phyloP scores from a whole-genome alignment of 2,797 vertebrate species.

The Myripristis murdjan region DNA sequence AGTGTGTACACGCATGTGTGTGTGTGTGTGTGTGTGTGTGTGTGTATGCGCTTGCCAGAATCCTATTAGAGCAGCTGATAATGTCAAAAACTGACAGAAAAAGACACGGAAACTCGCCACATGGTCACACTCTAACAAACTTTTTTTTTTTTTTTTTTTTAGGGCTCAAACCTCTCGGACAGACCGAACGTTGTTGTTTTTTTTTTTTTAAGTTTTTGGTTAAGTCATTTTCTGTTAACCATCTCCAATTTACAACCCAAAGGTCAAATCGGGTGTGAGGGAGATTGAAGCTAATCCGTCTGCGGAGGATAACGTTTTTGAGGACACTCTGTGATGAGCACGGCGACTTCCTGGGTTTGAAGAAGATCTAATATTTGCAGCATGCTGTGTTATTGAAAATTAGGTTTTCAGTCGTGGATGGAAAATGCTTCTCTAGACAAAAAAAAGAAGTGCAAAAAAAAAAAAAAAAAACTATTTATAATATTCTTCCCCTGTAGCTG shows the following conservation, averaged over 20 bases:
- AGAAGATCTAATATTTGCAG: conserved; percentile 56
- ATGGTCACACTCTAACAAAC: conserved; percentile 57
- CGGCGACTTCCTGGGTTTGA: conserved; percentile 40
- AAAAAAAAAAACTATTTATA: conserved; percentile 56
- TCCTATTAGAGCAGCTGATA: conserved; percentile 73
- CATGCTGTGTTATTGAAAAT: conserved; percentile 64
- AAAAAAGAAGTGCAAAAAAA: conserved; percentile 50
- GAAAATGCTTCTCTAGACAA: conserved; percentile 47
- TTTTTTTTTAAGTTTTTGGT: too few relatives aligned
- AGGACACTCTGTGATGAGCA: conserved; percentile 58
- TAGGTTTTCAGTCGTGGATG: conserved; percentile 45
- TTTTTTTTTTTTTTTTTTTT: too few relatives aligned
- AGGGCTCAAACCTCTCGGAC: conserved; percentile 57
- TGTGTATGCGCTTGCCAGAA: conserved; percentile 35
- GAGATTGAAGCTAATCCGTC: conserved; percentile 66
- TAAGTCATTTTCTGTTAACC: too few relatives aligned
- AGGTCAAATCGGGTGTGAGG: conserved; percentile 64
- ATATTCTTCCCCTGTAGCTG: conserved; percentile 38
- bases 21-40: not conserved
- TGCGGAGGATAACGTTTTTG: conserved; percentile 46
- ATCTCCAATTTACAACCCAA: conserved; percentile 62
- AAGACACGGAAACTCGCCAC: conserved; percentile 37
- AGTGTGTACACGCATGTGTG: conserved; percentile 12
- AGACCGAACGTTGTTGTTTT: conserved; percentile 47
- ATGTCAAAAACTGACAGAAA: conserved; percentile 69